A percentile compares a stretch with the other conserved stretches of the same genome.
Evolutionary conservation across 2,113 vertebrate genomes (phyloP).

Genomic region (Strix uralensis): DNA sequence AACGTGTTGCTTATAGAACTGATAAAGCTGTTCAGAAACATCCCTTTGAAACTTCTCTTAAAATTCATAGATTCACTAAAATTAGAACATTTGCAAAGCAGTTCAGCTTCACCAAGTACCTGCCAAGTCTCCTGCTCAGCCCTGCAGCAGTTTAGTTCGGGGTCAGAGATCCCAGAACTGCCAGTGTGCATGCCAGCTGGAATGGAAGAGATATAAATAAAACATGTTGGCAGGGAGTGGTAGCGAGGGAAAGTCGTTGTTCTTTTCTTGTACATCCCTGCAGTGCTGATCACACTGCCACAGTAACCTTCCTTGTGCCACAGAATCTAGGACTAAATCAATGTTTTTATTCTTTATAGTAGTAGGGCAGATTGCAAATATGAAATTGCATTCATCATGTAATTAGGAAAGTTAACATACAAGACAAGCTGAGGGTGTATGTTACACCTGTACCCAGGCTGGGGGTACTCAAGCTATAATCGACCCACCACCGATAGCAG

Average conservation of each 20-base stretch:
- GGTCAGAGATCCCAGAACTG: neutral
- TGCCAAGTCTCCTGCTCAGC: neutral
- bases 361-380: neutral
- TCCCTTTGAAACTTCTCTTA: neutral
- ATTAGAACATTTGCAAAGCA: neutral
- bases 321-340: neutral
- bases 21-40: neutral
- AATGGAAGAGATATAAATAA: conserved; percentile 23
- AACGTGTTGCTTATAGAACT: neutral
- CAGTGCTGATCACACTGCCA: neutral
- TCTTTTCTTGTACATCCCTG: neutral
- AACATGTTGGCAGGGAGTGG: neutral
- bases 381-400: neutral
- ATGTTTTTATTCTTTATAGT: neutral
- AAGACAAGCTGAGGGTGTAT: neutral
- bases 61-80: neutral
- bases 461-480: neutral
- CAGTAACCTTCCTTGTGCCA: neutral
- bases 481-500: neutral
- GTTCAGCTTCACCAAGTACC: neutral
- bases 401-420: neutral
- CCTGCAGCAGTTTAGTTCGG: neutral
- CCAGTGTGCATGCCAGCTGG: neutral
- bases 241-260: neutral
- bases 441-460: neutral